phyloP scores from a whole-genome alignment of 2,113 vertebrate genomes.

The Mystacornis crossleyi region DNA sequence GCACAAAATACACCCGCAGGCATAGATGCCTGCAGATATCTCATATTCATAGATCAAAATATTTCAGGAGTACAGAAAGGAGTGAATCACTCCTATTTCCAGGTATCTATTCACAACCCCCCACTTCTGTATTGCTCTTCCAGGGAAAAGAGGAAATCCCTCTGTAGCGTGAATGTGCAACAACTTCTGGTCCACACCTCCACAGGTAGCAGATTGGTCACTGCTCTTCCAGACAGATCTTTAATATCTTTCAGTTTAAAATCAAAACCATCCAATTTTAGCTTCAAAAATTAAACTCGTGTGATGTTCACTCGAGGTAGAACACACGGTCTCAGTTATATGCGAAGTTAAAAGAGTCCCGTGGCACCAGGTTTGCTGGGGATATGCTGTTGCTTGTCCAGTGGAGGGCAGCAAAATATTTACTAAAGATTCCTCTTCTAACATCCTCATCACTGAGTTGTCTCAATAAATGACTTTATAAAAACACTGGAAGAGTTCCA shows the following conservation, averaged over 20 bases:
- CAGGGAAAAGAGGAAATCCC: not conserved
- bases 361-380: rapidly evolving
- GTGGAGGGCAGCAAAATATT: slow-evolving; percentile 70
- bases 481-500: not conserved
- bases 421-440: not conserved
- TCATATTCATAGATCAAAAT: not conserved
- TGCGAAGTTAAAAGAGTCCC: not conserved
- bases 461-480: not conserved
- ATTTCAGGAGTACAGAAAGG: not conserved
- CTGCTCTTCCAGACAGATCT: not conserved
- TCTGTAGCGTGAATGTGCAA: not conserved
- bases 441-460: not conserved
- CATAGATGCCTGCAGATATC: not conserved
- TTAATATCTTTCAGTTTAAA: not conserved
- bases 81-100: not conserved
- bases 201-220: rapidly evolving
- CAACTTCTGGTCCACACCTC: not conserved
- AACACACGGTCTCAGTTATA: not conserved
- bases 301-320: not conserved
- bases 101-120: not conserved
- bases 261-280: not conserved
- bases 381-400: not conserved
- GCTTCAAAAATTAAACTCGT: not conserved
- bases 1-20: not conserved
- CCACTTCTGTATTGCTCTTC: not conserved